phyloP scores from a whole-genome alignment of 2,113 vertebrate genomes.

The Psophia crepitans region DNA sequence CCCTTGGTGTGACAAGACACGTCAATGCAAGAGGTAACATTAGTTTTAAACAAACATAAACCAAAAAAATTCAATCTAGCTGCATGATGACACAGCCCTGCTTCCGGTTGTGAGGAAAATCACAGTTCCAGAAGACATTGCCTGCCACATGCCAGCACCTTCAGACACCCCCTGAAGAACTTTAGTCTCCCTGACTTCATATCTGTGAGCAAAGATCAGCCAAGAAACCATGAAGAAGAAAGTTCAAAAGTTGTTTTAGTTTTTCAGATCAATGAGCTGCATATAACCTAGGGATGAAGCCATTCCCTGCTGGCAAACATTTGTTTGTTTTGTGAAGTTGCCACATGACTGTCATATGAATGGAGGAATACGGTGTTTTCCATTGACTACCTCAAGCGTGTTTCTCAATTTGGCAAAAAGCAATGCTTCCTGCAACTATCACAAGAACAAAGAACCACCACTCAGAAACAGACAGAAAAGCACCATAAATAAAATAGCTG shows the following conservation, averaged over 20 bases:
- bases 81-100: not conserved
- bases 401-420: not conserved
- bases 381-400: fast-evolving
- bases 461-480: not conserved
- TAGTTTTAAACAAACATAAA: not conserved
- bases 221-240: not conserved
- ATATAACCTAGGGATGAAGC: not conserved
- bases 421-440: not conserved
- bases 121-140: not conserved
- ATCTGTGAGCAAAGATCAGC: not conserved
- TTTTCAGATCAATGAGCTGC: not conserved
- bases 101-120: not conserved
- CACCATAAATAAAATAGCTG: not conserved
- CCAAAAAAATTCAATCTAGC: not conserved
- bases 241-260: constrained; percentile 15
- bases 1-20: not conserved
- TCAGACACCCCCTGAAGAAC: not conserved
- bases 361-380: not conserved
- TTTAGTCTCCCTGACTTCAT: not conserved
- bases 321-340: not conserved
- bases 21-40: not conserved
- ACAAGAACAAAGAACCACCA: not conserved
- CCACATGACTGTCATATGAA: not conserved
- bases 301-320: not conserved
- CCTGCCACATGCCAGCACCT: not conserved